These are phyloP conservation scores for Eupeodes luniger DNA, from an alignment of 2,888 invertebrate genomes.

Conservation along the genomic window DNA sequence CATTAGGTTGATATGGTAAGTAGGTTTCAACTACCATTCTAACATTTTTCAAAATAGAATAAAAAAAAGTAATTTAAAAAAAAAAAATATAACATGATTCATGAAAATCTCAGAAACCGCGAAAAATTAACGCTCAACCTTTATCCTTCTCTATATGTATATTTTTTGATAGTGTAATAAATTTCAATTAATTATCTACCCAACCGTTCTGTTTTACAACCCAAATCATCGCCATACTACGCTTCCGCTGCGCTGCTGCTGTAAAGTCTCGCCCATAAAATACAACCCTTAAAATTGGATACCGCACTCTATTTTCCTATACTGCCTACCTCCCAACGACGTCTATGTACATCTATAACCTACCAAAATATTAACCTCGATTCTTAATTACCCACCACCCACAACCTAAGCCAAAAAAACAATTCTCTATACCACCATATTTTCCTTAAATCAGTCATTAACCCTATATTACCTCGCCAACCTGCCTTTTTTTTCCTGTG, in stretches of 20 bases:
- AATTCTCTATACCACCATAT: constrained; percentile 21
- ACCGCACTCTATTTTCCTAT: neutral
- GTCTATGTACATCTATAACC: too few relatives aligned
- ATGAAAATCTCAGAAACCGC: constrained; percentile 1
- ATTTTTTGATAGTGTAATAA: constrained; percentile 14
- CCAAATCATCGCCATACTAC: neutral
- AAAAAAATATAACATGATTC: neutral
- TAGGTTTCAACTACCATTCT: too few relatives aligned
- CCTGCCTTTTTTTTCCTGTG: neutral
- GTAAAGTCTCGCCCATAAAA: neutral
- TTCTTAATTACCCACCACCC: constrained; percentile 49
- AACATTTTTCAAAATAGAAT: too few relatives aligned
- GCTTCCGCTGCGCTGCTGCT: neutral
- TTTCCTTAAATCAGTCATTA: constrained; percentile 68
- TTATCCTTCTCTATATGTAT: neutral
- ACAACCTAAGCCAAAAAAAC: constrained; percentile 1
- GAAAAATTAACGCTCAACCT: neutral
- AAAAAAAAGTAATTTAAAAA: neutral
- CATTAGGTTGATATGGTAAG: too few relatives aligned
- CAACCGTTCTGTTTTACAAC: neutral
- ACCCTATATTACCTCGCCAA: constrained; percentile 9
- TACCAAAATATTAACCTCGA: constrained; percentile 37
- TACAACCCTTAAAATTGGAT: neutral
- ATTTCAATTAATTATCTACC: constrained; percentile 31
- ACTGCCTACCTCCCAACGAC: too few relatives aligned